Base-by-base conservation (phyloP, 2,113 vertebrate species). In the Calcarius ornatus region DNA sequence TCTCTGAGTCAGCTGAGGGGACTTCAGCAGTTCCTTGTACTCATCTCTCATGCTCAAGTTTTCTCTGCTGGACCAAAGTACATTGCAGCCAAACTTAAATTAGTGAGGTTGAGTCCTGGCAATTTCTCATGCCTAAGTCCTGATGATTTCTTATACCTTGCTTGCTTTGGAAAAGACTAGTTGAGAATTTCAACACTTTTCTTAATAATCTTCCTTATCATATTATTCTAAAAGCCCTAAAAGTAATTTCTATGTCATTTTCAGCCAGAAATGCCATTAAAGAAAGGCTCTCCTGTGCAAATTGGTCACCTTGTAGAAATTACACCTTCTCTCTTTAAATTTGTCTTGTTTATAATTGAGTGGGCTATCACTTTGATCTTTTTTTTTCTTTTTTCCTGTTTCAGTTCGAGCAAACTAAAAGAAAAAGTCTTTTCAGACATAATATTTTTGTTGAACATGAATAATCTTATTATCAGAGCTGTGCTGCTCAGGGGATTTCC, bases 281-380 rank as follows among this genome's bases (percentile, higher is more conserved):
- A 75, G 22, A 21, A 92, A 31, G 28, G 14, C 8, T 81, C 28
- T 88, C 13, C 56, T 66, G 12, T 56, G 68, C 30, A 81, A 86
- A 78, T 12, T 51, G n/a, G 75, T 88, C 0, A 2, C 15, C 70
- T 27, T 45, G 18, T 1, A 25, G 72, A 95, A 91, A 94, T 65
- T 5, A 87, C 63, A 95, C 51, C 48, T 64, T 93, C 43, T 94
- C 72, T 69, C 93, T 95, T 97, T 96, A 96, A 97, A 94, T 93
- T 90, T 90, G 15, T 77, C 93, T 88, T 96, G 94, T 97, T 97
- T 94, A 91, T 89, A 87, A 95, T 96, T 94, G 86, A 95, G 91
- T 95, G 94, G 96, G 96, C 92, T 94, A 92, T 96, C 94, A 56
- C 54, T 94, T 93, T 84, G 79, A 94, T 96, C 78, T 73, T 79